Base-by-base conservation (phyloP, 2,113 vertebrate species). In the Bubo blakistoni region DNA sequence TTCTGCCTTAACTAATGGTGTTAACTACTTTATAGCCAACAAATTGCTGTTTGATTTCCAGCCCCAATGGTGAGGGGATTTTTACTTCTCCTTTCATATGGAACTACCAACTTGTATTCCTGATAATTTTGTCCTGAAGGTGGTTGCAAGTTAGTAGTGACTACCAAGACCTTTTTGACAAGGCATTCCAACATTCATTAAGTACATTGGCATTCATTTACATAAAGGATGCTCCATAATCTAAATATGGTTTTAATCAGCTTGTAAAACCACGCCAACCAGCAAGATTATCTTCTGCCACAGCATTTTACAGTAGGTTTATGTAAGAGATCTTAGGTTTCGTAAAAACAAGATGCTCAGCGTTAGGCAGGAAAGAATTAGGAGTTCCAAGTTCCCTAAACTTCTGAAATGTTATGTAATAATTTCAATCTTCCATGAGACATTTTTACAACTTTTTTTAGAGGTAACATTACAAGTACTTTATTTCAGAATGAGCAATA, bases 21-120 rank as follows among this genome's bases (percentile, higher is more conserved):
- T 59, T 76, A 79, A 27, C 9, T 72, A 17, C 13, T 83, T 86
- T 77, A 25, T 32, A 66, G 14, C 7, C 15, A 59, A 46, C 6
- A 85, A 42, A 63, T 21, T 51, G 10, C 1, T 65, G 6, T 38
- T 61, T 69, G 14, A 58, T 73, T 77, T 84, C 46, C 21, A 63
- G 6, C 8, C 17, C 4, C 0, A 2, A 4, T 9, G 3, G 5
- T 57, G 22, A 52, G 15, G 4, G 9, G 11, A 36, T 7, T 77
- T 88, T 72, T 44, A 19, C 27, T 57, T 82, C 22, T 47, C 5
- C 4, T 85, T 81, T 82, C 2, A 0, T 49, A 13, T 32, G 20
- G 25, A 77, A 58, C 46, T 90, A 36, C 24, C 17, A 57, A 14
- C 2, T 82, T 80, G 0, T 40, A 25, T 10, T 92, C 21, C 12